phyloP scores from a whole-genome alignment of 2,797 vertebrate genomes.

The Dryobates pubescens region DNA sequence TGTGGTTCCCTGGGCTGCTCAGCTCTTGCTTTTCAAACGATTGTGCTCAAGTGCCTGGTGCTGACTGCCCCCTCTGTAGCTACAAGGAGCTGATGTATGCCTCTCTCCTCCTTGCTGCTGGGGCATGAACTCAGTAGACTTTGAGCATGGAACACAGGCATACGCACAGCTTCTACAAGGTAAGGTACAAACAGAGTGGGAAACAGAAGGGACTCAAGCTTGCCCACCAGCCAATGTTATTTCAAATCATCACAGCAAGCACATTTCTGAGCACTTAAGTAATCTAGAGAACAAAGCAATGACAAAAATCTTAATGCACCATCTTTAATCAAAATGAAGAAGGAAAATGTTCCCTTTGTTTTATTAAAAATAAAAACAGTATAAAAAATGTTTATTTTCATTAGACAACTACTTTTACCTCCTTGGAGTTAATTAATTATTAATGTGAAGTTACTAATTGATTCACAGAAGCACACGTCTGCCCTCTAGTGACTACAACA shows the following conservation, averaged over 20 bases:
- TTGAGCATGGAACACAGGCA: not conserved
- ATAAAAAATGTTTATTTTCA: not conserved
- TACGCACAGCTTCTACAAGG: not conserved
- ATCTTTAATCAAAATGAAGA: constrained; percentile 18
- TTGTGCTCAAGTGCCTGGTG: not conserved
- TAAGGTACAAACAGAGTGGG: not conserved
- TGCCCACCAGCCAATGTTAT: not conserved
- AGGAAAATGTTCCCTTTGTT: not conserved
- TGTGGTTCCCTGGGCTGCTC: not conserved
- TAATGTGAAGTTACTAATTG: not conserved
- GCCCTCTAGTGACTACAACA: constrained; percentile 72
- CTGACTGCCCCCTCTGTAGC: not conserved
- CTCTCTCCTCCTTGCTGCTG: no score
- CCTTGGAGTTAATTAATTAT: not conserved
- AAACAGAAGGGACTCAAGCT: not conserved
- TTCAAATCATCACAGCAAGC: not conserved
- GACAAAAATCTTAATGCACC: not conserved
- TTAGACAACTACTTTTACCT: not conserved
- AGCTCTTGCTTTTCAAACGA: not conserved
- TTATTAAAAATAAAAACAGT: constrained; percentile 2
- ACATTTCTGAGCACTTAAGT: not conserved
- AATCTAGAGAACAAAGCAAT: not conserved
- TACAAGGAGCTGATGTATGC: not conserved
- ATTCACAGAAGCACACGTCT: constrained; percentile 47
- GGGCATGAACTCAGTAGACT: not conserved